These are phyloP conservation scores for Nomada ruficornis DNA, from an alignment of 2,888 invertebrate genomes.

Conservation along the genomic window DNA sequence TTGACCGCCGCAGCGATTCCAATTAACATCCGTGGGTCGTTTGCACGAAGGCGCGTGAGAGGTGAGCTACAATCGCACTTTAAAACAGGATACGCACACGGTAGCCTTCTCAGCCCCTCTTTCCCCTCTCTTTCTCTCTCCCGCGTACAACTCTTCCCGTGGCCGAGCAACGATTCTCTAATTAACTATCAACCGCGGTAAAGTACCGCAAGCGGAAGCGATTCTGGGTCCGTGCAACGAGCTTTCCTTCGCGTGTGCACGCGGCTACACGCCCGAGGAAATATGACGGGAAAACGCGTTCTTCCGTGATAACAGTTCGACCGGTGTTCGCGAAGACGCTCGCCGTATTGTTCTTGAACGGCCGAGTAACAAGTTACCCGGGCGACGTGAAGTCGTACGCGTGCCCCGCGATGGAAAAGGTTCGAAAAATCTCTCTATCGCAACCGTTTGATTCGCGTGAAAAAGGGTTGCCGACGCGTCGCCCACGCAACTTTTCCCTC, in stretches of 20 bases:
- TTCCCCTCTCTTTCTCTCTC: background rate
- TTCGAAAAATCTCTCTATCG: background rate
- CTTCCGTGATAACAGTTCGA: slow-evolving; percentile 70
- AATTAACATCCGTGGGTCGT: slow-evolving; percentile 67
- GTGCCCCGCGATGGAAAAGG: background rate
- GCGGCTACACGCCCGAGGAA: slow-evolving; percentile 24
- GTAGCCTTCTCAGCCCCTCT: slow-evolving; percentile 2
- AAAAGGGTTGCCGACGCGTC: background rate
- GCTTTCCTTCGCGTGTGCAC: slow-evolving; percentile 54
- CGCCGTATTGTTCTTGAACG: slow-evolving; percentile 56
- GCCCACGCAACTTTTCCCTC: slow-evolving; percentile 59
- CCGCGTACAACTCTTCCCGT: slow-evolving; percentile 39
- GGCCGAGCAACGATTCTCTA: slow-evolving; percentile 74
- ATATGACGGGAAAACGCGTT: slow-evolving; percentile 57
- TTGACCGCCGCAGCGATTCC: slow-evolving; percentile 31
- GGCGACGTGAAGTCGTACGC: slow-evolving; percentile 19
- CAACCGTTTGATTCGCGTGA: background rate
- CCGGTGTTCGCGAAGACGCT: slow-evolving; percentile 50
- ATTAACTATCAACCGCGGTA: slow-evolving; percentile 72
- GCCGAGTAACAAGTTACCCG: slow-evolving; percentile 28
- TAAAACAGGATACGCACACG: slow-evolving; percentile 46
- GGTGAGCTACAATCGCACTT: slow-evolving; percentile 43
- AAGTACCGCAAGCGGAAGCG: slow-evolving; percentile 79
- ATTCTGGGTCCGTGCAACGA: slow-evolving; percentile 67
- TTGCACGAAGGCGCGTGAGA: slow-evolving; percentile 67